A percentile compares a stretch with the other conserved stretches of the same genome.
phyloP scores from a whole-genome alignment of 2,888 invertebrate genomes.

The Eucera pruinosa region DNA sequence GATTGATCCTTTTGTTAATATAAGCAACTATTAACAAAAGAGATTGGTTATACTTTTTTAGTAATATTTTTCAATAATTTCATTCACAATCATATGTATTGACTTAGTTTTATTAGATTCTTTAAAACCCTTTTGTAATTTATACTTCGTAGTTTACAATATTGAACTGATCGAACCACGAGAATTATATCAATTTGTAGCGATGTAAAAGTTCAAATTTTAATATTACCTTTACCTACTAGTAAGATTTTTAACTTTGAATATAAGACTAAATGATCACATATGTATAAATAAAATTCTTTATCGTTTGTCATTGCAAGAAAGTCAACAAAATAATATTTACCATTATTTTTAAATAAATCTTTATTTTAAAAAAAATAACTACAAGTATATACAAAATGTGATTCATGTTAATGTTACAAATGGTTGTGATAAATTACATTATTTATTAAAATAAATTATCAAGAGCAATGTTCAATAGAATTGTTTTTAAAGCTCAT shows the following conservation, averaged over 20 bases:
- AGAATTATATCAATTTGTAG: background rate
- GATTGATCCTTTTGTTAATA: background rate
- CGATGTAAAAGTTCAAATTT: background rate
- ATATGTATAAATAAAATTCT: background rate
- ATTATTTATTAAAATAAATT: constrained; percentile 15
- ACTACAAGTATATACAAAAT: background rate
- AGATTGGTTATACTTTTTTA: background rate
- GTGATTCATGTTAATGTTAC: background rate
- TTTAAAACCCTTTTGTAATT: background rate
- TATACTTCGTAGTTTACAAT: too few relatives aligned
- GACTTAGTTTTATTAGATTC: background rate
- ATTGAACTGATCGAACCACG: background rate
- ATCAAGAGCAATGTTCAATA: constrained; percentile 44
- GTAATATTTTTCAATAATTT: too few relatives aligned
- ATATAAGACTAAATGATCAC: background rate
- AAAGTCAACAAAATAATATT: constrained; percentile 6
- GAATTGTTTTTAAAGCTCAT: constrained; percentile 69
- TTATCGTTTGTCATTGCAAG: background rate
- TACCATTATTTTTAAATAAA: background rate
- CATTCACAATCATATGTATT: background rate
- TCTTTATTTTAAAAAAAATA: background rate
- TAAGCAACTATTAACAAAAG: background rate
- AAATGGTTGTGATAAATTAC: background rate
- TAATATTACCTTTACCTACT: background rate
- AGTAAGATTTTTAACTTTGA: background rate